These are phyloP conservation scores for Scaptomyza tumidula DNA, from an alignment of 2,888 invertebrate species.

Conservation along the genomic window DNA sequence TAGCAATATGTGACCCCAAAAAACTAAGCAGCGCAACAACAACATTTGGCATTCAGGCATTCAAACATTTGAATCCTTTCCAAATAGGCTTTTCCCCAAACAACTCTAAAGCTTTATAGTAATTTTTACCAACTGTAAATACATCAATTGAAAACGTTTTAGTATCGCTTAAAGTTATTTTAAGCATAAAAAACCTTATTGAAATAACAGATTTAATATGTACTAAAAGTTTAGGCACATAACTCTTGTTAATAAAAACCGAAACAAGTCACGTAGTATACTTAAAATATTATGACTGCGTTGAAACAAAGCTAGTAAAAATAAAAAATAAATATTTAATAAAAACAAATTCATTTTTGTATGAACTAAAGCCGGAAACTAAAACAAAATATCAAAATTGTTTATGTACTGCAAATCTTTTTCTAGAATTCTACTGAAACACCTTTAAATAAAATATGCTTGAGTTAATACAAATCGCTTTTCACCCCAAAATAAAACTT, in stretches of 20 bases:
- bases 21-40: constrained; percentile 9
- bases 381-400: background rate
- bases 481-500: background rate
- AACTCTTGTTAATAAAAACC: background rate
- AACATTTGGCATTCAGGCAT: constrained; percentile 20
- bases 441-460: no score
- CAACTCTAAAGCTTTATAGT: background rate
- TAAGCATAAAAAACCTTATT: background rate
- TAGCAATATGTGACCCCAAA: constrained; percentile 33
- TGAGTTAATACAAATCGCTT: no score
- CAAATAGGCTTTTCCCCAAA: background rate
- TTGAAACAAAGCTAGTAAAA: background rate
- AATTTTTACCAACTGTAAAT: background rate
- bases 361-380: background rate
- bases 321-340: background rate
- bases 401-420: no score
- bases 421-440: no score
- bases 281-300: background rate
- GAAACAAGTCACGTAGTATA: background rate
- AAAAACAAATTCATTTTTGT: background rate
- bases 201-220: no score
- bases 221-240: background rate
- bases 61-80: background rate
- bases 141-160: background rate
- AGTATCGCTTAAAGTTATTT: background rate